Evolutionary conservation across 2,113 vertebrate species (phyloP).

Genomic region (Vicugna pacos): DNA sequence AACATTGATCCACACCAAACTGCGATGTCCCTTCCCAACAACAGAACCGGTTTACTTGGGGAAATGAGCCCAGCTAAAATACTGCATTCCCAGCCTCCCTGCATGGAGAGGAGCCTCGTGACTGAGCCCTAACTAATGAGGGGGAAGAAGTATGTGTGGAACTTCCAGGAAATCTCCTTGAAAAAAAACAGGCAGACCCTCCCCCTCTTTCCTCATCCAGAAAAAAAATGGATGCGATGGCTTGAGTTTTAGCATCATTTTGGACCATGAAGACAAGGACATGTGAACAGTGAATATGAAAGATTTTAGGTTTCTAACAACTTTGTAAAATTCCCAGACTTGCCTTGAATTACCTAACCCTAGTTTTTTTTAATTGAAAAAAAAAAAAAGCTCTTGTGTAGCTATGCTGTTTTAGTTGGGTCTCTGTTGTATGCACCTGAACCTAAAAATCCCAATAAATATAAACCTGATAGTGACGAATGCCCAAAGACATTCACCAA

Average conservation of each 20-base stretch:
- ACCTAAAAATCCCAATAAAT: background rate
- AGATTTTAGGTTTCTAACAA: background rate
- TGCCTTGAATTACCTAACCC: background rate
- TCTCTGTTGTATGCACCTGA: background rate
- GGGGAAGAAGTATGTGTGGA: background rate
- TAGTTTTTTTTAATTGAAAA: background rate
- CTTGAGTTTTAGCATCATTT: background rate
- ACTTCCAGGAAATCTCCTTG: background rate
- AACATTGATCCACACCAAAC: background rate
- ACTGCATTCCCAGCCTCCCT: background rate
- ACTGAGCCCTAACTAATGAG: background rate
- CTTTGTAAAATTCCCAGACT: background rate
- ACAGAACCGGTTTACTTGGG: background rate
- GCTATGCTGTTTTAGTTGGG: background rate
- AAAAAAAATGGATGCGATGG: background rate
- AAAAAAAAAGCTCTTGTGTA: background rate
- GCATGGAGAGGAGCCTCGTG: background rate
- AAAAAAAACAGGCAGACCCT: background rate
- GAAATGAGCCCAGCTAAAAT: background rate
- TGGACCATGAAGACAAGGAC: background rate
- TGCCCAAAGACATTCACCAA: background rate
- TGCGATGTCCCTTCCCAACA: background rate
- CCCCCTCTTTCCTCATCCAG: background rate
- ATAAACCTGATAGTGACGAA: constrained; percentile 18
- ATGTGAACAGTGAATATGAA: background rate